Base-by-base conservation (phyloP, 2,797 vertebrate species). In the Sphaeramia orbicularis region DNA sequence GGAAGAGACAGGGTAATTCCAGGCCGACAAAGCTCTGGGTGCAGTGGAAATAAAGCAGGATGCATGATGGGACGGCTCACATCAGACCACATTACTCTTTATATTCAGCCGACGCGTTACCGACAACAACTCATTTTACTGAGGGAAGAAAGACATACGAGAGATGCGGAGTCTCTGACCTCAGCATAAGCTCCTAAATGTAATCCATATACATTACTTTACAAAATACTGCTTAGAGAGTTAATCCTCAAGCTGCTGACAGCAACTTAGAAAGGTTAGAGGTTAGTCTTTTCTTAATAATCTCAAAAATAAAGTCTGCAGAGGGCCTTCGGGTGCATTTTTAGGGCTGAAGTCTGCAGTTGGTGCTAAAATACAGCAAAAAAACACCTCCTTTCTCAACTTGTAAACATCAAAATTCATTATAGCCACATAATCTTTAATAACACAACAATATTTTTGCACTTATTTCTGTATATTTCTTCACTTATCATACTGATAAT, bases 1-100 rank as follows among this genome's bases (percentile, higher is more conserved):
- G 63, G 41, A 66, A 65, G 61, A 72, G 48, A 50, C 36, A 1
- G 27, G 53, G 35, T 71, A 61, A 76, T 79, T 62, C 54, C 36
- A 68, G 64, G 21, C 19, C 4, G 54, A 51, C 18, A 4, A 21
- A 55, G 45, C 27, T 13, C 8, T 62, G 11, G 49, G 41, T 19
- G 50, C 40, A 14, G 67, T 43, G 12, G 30, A 55, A 59, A 69
- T 15, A 45, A 49, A 57, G 55, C 30, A 37, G 40, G 30, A 43
- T 18, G 13, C 5, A 37, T 18, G 13, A 35, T 44, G 27, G 19
- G 24, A 24, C 32, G 6, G 30, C 30, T 61, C 7, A 59, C 45
- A 44, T 16, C n/a, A 52, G 27, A 30, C 13, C n/a, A 13, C 27
- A 4, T 35, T 12, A 4, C 30, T 50, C 48, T 65, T 52, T 16